Percentiles rank a stretch among this genome's conserved stretches.
Evolutionary conservation across 1,140 invertebrate species (phyloP).

Genomic region (Drosophila sulfurigaster): DNA sequence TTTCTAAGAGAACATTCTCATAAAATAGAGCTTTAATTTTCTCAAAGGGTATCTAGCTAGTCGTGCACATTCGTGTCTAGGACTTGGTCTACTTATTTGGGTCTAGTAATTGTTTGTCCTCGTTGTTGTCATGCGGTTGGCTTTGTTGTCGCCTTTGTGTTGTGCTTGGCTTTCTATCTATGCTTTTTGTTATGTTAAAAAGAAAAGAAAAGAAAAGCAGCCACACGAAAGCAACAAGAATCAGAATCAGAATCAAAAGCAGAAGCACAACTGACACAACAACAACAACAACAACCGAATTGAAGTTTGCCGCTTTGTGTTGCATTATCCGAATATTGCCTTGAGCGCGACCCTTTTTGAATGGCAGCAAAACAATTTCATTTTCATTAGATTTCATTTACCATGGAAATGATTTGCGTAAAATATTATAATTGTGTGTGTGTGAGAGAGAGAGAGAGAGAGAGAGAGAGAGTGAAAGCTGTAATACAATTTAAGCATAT

Average conservation of each 20-base stretch:
- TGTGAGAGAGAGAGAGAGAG: no score
- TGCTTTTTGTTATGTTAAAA: conserved; percentile 58
- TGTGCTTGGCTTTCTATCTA: conserved; percentile 28
- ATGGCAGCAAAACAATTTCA: conserved; percentile 23
- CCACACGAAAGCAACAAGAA: conserved; percentile 8
- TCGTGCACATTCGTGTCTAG: neutral
- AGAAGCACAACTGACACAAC: neutral
- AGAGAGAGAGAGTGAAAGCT: neutral
- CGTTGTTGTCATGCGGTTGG: conserved; percentile 40
- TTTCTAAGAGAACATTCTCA: no score
- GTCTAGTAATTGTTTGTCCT: conserved; percentile 66
- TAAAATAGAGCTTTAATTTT: neutral
- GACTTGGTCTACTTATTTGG: conserved; percentile 33
- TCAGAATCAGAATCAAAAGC: neutral
- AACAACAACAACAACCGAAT: conserved; percentile 18
- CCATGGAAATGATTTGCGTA: conserved; percentile 6
- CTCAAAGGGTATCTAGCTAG: neutral
- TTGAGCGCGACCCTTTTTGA: conserved; percentile 41
- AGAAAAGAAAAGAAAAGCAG: conserved; percentile 23
- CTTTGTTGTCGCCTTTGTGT: conserved; percentile 57
- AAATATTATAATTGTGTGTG: conserved; percentile 14
- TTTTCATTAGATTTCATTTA: conserved; percentile 27
- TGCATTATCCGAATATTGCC: conserved; percentile 64
- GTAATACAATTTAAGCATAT: conserved; percentile 9
- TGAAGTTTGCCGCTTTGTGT: conserved; percentile 66